These are phyloP conservation scores for Irena cyanogastra DNA, from an alignment of 2,113 vertebrate species.

Conservation along the genomic window DNA sequence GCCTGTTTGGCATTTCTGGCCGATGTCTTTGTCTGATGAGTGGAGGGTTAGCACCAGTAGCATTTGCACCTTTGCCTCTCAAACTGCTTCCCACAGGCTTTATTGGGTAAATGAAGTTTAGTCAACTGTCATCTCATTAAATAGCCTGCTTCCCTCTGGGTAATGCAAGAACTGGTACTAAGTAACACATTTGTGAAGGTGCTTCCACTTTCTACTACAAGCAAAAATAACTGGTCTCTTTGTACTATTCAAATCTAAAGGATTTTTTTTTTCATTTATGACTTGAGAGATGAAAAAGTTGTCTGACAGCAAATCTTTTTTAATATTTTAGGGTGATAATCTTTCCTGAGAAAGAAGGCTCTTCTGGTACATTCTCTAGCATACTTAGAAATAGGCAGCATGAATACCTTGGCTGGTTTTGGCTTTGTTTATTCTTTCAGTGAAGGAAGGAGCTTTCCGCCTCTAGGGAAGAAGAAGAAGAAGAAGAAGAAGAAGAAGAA, in stretches of 20 bases:
- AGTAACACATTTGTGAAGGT: neutral
- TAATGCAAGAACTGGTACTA: neutral
- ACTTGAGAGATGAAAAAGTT: neutral
- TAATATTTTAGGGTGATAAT: neutral
- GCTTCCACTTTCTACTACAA: neutral
- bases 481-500: neutral
- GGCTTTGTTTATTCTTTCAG: neutral
- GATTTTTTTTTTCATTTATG: neutral
- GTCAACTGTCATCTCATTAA: neutral
- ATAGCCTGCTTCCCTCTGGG: neutral
- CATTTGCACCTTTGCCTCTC: neutral
- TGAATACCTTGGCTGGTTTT: neutral
- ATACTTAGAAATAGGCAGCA: neutral
- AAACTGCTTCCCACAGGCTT: neutral
- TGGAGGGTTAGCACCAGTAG: neutral
- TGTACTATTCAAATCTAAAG: neutral
- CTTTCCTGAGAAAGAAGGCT: neutral
- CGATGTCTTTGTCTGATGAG: neutral
- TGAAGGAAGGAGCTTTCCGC: neutral
- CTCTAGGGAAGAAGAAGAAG: neutral
- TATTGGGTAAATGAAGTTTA: neutral
- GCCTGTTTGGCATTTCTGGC: neutral
- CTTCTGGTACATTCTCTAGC: neutral
- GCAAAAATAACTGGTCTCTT: neutral
- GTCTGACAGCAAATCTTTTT: neutral